Evolutionary conservation across 1,140 invertebrate genomes (phyloP).

Genomic region (Pentalonia nigronervosa): DNA sequence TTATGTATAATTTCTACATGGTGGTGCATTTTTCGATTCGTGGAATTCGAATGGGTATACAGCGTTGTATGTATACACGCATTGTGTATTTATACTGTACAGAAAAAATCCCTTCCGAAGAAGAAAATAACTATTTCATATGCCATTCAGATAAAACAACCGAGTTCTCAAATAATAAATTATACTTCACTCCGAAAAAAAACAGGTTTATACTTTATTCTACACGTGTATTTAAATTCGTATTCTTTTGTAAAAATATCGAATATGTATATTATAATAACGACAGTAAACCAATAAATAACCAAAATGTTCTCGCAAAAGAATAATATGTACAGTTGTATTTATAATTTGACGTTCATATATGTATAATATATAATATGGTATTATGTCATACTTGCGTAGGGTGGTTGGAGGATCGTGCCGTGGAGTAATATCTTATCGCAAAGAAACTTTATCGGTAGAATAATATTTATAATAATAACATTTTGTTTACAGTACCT

Average conservation of each 20-base stretch:
- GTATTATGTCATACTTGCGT: not conserved
- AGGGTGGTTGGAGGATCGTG: not conserved
- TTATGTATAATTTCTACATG: not conserved
- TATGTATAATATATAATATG: not conserved
- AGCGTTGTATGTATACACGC: not conserved
- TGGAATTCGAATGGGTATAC: not conserved
- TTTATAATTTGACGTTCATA: conserved; percentile 3
- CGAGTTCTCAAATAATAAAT: not conserved
- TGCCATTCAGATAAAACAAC: conserved; percentile 5
- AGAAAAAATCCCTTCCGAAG: not conserved
- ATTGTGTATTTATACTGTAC: not conserved
- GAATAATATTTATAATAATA: not conserved
- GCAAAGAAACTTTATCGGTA: not conserved
- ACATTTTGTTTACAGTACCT: not conserved
- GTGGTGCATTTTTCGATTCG: not conserved
- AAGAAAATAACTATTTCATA: not conserved
- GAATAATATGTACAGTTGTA: conserved; percentile 14
- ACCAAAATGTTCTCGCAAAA: not conserved
- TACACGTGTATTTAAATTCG: not conserved
- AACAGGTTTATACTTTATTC: conserved; percentile 15
- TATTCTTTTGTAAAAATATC: not conserved
- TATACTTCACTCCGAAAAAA: not conserved
- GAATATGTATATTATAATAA: not conserved
- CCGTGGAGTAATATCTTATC: not conserved
- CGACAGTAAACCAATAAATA: not conserved